Evolutionary conservation across 2,888 invertebrate species (phyloP).

Genomic region (Rhingia rostrata): DNA sequence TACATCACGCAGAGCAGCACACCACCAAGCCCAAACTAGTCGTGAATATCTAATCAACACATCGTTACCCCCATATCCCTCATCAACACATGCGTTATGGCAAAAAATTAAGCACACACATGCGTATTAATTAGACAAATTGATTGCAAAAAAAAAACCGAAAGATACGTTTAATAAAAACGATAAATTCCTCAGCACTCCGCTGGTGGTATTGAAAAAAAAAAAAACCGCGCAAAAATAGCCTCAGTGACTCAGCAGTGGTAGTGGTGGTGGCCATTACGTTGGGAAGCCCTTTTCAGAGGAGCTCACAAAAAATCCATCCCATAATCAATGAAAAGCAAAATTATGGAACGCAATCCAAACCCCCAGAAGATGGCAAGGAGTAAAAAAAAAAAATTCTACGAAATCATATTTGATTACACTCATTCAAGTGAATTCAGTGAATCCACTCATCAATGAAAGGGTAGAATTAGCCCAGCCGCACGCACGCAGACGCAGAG

Average conservation of each 20-base stretch:
- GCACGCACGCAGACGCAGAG: slow-evolving; percentile 3
- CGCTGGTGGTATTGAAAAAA: too few relatives aligned
- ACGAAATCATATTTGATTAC: slow-evolving; percentile 58
- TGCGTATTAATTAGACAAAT: slow-evolving; percentile 70
- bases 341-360: too few relatives aligned
- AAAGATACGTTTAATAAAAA: not conserved
- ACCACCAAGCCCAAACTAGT: not conserved
- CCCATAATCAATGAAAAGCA: slow-evolving; percentile 42
- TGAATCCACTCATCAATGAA: slow-evolving; percentile 60
- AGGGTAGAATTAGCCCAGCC: slow-evolving; percentile 60
- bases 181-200: slow-evolving; percentile 53
- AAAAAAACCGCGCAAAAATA: too few relatives aligned
- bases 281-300: slow-evolving; percentile 4
- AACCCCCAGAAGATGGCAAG: too few relatives aligned
- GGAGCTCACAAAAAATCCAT: not conserved
- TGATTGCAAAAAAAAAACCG: slow-evolving; percentile 37
- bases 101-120: slow-evolving; percentile 55
- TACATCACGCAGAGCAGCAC: slow-evolving; percentile 19
- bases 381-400: slow-evolving; percentile 10
- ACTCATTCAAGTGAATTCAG: slow-evolving; percentile 38
- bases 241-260: slow-evolving; percentile 35
- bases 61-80: not conserved
- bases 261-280: not conserved
- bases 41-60: slow-evolving; percentile 42
- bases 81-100: slow-evolving; percentile 5